Percentiles rank a stretch among this genome's conserved stretches.
Evolutionary conservation across 2,113 vertebrate species (phyloP).

Genomic region (Crotalus viridis): DNA sequence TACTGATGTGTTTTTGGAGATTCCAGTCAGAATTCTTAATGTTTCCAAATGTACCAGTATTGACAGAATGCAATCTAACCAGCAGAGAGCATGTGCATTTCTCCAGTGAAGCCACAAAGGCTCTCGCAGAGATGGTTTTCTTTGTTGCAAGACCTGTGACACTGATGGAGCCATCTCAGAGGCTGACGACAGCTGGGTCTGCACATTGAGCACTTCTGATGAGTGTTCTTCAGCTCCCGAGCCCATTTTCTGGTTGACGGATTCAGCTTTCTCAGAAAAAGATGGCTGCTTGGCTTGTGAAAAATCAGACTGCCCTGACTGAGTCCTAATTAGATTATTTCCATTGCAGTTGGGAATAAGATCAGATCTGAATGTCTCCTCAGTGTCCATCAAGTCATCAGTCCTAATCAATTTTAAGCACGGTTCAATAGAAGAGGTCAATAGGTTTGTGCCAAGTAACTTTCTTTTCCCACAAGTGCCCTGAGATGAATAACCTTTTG

Average conservation of each 20-base stretch:
- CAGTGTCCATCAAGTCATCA: neutral
- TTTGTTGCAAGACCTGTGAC: conserved; percentile 33
- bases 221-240: conserved; percentile 40
- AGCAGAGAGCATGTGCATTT: conserved; percentile 80
- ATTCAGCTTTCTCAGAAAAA: neutral
- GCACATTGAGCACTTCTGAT: neutral
- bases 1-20: conserved; percentile 54
- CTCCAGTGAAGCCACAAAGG: conserved; percentile 80
- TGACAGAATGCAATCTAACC: conserved; percentile 88
- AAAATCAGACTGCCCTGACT: neutral
- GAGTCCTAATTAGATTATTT: conserved; percentile 13
- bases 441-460: conserved; percentile 29
- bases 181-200: conserved; percentile 15
- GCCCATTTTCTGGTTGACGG: conserved; percentile 26
- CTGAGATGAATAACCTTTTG: conserved; percentile 53
- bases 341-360: conserved; percentile 3
- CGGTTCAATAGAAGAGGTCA: conserved; percentile 41
- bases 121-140: conserved; percentile 13
- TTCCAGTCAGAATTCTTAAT: conserved; percentile 61
- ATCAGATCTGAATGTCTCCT: conserved; percentile 25
- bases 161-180: conserved; percentile 31
- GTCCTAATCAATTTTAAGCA: conserved; percentile 66
- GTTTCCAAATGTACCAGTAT: conserved; percentile 79
- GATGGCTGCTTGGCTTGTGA: conserved; percentile 30
- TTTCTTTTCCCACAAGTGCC: conserved; percentile 73